A percentile compares a stretch with the other conserved stretches of the same genome.
Conservation (phyloP, 2,797 vertebrate genomes). For the Tragelaphus oryx region DNA sequence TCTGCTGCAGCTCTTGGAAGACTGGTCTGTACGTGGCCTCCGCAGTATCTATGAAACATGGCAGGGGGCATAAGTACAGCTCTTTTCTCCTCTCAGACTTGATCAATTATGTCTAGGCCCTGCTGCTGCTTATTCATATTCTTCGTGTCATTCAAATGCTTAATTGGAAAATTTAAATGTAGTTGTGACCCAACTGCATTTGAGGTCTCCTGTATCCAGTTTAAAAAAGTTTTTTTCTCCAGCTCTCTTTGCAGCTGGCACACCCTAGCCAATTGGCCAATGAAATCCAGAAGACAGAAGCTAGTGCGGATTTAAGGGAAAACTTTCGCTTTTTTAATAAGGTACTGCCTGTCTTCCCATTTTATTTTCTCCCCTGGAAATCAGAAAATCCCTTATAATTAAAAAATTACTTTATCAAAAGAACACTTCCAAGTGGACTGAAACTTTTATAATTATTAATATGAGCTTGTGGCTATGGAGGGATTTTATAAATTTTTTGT, state of each 20-base stretch:
- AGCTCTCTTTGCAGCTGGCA: neutral
- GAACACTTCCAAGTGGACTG: neutral
- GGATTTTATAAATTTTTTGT: constrained; percentile 2
- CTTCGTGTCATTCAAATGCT: neutral
- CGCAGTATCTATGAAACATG: neutral
- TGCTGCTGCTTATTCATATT: neutral
- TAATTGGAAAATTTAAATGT: neutral
- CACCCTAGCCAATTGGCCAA: neutral
- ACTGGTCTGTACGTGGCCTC: neutral
- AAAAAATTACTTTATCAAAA: neutral
- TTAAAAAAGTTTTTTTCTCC: neutral
- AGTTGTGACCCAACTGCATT: neutral
- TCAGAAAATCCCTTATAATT: neutral
- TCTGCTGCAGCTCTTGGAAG: neutral
- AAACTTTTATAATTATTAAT: neutral
- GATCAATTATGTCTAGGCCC: neutral
- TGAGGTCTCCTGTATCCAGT: neutral
- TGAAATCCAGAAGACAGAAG: neutral
- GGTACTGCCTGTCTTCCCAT: neutral
- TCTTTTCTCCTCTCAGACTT: neutral
- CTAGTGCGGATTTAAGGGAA: neutral
- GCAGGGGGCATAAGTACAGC: too few species aligned
- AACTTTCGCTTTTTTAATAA: neutral
- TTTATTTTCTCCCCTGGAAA: constrained; percentile 20
- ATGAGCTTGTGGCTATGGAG: neutral